Conservation (phyloP, 1,140 invertebrate genomes). For the Bombus picipes region DNA sequence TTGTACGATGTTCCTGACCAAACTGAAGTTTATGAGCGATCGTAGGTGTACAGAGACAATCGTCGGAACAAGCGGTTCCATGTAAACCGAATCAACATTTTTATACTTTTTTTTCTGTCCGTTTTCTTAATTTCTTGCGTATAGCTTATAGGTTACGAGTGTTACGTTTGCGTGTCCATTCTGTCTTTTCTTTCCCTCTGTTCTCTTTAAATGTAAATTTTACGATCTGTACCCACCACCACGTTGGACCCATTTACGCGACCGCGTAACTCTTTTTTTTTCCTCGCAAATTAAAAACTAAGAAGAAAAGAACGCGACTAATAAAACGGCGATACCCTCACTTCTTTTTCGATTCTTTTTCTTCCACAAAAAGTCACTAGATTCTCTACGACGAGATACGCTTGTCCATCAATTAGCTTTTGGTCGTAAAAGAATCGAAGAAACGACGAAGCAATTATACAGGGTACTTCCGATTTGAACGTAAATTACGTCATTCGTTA, state of each 20-base stretch:
- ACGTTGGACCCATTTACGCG: constrained; percentile 68
- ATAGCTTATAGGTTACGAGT: constrained; percentile 58
- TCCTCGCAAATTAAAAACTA: constrained; percentile 50
- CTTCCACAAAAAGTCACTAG: neutral
- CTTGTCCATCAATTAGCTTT: neutral
- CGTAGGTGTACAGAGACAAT: constrained; percentile 28
- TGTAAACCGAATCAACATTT: constrained; percentile 25
- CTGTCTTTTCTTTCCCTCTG: constrained; percentile 24
- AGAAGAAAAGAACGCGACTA: constrained; percentile 31
- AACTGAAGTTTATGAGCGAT: constrained; percentile 15
- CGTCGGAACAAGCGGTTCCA: constrained; percentile 3
- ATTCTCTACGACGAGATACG: too few relatives aligned
- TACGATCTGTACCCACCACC: constrained; percentile 73
- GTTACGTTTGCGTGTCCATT: constrained; percentile 59
- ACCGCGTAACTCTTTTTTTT: constrained; percentile 17
- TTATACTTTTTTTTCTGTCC: neutral
- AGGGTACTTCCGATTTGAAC: neutral
- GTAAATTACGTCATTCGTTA: neutral
- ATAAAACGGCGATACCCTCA: constrained; percentile 11
- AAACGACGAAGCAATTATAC: neutral
- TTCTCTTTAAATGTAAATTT: constrained; percentile 58
- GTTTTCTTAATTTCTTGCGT: constrained; percentile 26
- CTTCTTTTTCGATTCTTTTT: constrained; percentile 5
- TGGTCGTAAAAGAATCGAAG: constrained; percentile 15
- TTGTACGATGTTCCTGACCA: neutral